Percentiles rank a stretch among this genome's conserved stretches.
phyloP scores from a whole-genome alignment of 2,888 invertebrate genomes.

The Seira sanloemensis region DNA sequence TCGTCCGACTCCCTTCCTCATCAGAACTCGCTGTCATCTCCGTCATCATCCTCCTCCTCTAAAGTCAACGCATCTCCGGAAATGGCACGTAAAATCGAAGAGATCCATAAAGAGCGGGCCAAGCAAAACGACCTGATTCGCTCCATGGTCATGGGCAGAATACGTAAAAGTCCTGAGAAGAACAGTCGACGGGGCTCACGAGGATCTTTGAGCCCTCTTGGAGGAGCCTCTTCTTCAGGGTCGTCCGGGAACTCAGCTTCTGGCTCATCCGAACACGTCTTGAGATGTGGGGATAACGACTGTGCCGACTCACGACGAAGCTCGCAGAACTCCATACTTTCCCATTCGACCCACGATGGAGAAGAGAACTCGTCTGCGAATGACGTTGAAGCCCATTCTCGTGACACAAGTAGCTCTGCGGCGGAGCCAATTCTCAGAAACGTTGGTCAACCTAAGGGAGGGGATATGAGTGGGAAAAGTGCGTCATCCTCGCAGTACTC shows the following conservation, averaged over 20 bases:
- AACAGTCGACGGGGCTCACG: conserved; percentile 78
- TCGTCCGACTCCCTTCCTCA: background rate
- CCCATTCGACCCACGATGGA: conserved; percentile 37
- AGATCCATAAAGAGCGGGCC: conserved; percentile 85
- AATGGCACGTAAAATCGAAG: conserved; percentile 83
- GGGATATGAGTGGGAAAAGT: conserved; percentile 22
- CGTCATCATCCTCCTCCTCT: conserved; percentile 18
- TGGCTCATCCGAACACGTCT: conserved; percentile 58
- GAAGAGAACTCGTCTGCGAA: conserved; percentile 28
- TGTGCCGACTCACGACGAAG: conserved; percentile 50
- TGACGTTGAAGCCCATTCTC: conserved; percentile 32
- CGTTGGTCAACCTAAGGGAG: background rate
- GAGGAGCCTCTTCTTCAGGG: conserved; percentile 48
- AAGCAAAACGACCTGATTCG: conserved; percentile 90
- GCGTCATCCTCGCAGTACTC: conserved; percentile 25
- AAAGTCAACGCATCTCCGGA: conserved; percentile 76
- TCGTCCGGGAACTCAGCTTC: conserved; percentile 56
- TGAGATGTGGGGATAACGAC: conserved; percentile 32
- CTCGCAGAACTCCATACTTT: conserved; percentile 64
- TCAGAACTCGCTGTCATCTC: background rate
- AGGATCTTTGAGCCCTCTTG: conserved; percentile 68
- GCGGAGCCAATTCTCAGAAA: conserved; percentile 25
- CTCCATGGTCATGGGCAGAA: conserved; percentile 87
- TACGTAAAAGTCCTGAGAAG: conserved; percentile 79
- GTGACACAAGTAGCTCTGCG: conserved; percentile 23